Evolutionary conservation across 2,888 invertebrate species (phyloP).

Genomic region (Platycheirus albimanus): DNA sequence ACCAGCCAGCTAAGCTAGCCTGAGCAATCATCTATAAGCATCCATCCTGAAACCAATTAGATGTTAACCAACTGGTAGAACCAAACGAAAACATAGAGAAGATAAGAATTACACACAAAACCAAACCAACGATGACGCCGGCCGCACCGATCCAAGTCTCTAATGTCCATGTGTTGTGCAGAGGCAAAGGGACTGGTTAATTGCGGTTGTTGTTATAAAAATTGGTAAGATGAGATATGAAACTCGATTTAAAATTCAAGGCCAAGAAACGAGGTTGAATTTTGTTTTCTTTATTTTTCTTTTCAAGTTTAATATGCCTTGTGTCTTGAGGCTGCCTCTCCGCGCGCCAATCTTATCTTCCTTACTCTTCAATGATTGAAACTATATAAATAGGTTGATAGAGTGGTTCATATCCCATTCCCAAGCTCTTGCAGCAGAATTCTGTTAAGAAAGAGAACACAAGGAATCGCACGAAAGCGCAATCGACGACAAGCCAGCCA

Average conservation of each 20-base stretch:
- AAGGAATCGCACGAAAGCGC: constrained; percentile 39
- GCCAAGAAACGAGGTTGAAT: constrained; percentile 50
- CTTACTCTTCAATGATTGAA: background rate
- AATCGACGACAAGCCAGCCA: constrained; percentile 30
- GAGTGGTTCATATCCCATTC: no score
- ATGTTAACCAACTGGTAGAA: constrained; percentile 56
- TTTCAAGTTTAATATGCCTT: constrained; percentile 42
- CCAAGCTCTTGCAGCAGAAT: constrained; percentile 32
- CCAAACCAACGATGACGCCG: constrained; percentile 42
- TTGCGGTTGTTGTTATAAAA: constrained; percentile 53
- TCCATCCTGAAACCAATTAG: constrained; percentile 67
- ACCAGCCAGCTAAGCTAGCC: no score
- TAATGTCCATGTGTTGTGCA: background rate
- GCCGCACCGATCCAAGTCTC: background rate
- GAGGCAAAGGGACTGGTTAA: background rate
- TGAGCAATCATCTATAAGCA: constrained; percentile 43
- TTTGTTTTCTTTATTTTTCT: constrained; percentile 11
- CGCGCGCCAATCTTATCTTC: constrained; percentile 29
- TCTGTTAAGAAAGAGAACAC: constrained; percentile 22
- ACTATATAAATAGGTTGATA: background rate
- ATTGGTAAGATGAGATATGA: constrained; percentile 73
- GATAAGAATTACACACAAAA: background rate
- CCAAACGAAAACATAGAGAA: constrained; percentile 16
- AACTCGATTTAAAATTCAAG: constrained; percentile 74
- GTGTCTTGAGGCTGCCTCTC: constrained; percentile 17